A percentile compares a stretch with the other conserved stretches of the same genome.
phyloP scores from a whole-genome alignment of 2,113 vertebrate species.

The Rhea pennata region DNA sequence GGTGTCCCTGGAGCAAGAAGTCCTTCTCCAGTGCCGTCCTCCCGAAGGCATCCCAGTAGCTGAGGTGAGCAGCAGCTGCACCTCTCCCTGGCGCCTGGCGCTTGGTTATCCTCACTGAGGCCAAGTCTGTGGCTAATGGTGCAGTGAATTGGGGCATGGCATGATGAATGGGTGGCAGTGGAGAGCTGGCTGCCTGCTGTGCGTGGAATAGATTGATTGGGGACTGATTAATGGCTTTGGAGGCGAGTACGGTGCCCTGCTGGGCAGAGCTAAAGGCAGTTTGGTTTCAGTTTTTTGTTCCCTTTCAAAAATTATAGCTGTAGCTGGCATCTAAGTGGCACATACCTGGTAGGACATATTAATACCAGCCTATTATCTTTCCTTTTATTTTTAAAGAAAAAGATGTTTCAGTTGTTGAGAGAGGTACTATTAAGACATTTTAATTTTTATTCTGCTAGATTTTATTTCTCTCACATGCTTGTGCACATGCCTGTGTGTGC shows the following conservation, averaged over 20 bases:
- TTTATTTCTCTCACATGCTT: neutral
- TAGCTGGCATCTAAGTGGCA: neutral
- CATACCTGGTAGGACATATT: neutral
- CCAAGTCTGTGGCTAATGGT: conserved; percentile 57
- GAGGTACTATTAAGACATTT: neutral
- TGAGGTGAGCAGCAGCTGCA: conserved; percentile 80
- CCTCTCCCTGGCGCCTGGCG: conserved; percentile 1
- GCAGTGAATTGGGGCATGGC: conserved; percentile 51
- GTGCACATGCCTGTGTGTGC: neutral
- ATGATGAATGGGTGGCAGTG: conserved; percentile 70
- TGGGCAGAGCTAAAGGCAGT: conserved; percentile 52
- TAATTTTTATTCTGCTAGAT: neutral
- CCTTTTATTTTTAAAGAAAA: neutral
- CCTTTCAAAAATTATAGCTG: conserved; percentile 44
- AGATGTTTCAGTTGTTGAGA: neutral
- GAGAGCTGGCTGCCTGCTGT: conserved; percentile 73
- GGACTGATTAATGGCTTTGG: conserved; percentile 74
- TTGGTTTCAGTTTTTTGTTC: conserved; percentile 46
- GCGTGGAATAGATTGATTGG: conserved; percentile 68
- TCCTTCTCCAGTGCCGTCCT: conserved; percentile 93
- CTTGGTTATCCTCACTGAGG: conserved; percentile 10
- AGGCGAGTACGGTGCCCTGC: conserved; percentile 67
- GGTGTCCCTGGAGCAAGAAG: conserved; percentile 94
- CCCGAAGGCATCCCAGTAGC: conserved; percentile 94
- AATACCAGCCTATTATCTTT: neutral